Evolutionary conservation across 2,797 vertebrate species (phyloP).

Genomic region (Gymnoscopelus microlampas): DNA sequence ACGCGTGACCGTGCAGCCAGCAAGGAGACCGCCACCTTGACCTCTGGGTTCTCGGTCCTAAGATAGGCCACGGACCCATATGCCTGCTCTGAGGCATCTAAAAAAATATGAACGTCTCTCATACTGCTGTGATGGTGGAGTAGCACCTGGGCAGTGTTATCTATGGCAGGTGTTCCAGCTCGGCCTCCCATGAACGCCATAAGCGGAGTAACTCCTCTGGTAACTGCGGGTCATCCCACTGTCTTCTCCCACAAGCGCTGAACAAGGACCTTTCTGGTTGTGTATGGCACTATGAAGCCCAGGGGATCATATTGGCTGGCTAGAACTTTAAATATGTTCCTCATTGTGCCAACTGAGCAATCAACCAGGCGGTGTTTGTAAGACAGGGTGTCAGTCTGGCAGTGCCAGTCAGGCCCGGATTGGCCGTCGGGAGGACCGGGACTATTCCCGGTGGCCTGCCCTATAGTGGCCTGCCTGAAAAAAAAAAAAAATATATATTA

Average conservation of each 20-base stretch:
- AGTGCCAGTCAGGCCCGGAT: too few relatives aligned
- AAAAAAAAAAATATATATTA: too few relatives aligned
- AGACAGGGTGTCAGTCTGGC: not conserved
- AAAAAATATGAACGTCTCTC: too few relatives aligned
- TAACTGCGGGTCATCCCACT: conserved; percentile 19
- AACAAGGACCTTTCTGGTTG: conserved; percentile 16
- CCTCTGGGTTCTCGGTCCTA: too few relatives aligned
- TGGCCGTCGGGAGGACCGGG: too few relatives aligned
- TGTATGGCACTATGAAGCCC: conserved; percentile 18
- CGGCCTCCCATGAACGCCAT: not conserved
- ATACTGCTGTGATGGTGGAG: not conserved
- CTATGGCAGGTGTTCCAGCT: not conserved
- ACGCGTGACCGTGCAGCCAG: not conserved
- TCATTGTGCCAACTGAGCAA: not conserved
- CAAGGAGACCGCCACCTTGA: too few relatives aligned
- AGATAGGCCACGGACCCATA: too few relatives aligned
- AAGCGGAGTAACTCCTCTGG: not conserved
- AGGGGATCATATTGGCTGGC: conserved; percentile 21
- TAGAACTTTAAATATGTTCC: conserved; percentile 12
- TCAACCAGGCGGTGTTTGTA: not conserved
- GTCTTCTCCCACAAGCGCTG: conserved; percentile 16
- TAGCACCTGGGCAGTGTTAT: not conserved
- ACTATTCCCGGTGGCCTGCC: too few relatives aligned
- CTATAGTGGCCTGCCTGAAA: too few relatives aligned
- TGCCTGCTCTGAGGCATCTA: too few relatives aligned